These are phyloP conservation scores for Lasiurus borealis DNA, from an alignment of 2,113 vertebrate species.

Conservation along the genomic window DNA sequence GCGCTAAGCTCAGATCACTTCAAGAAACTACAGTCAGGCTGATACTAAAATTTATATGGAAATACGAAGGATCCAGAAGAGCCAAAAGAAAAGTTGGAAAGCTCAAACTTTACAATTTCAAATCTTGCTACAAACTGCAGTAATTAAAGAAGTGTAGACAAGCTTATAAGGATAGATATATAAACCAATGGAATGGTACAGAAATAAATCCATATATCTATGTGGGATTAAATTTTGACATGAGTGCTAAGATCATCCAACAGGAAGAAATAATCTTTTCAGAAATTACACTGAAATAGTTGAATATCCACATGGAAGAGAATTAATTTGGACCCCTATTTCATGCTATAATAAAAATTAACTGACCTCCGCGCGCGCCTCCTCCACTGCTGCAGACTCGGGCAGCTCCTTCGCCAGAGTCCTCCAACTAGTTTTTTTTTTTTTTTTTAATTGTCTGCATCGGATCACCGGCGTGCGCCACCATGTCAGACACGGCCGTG, in stretches of 20 bases:
- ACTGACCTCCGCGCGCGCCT: no score
- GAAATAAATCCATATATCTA: not conserved
- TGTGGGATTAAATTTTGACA: not conserved
- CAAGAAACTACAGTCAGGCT: not conserved
- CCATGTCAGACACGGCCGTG: no score
- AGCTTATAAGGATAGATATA: not conserved
- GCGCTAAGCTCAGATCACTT: not conserved
- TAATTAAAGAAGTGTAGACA: not conserved
- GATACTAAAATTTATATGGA: slow-evolving; percentile 1
- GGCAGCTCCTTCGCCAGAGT: no score
- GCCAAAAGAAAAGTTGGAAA: not conserved
- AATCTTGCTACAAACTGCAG: not conserved
- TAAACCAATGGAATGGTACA: not conserved
- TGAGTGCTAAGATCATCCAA: not conserved
- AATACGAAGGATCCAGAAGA: not conserved
- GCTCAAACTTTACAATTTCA: not conserved
- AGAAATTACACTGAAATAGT: not conserved
- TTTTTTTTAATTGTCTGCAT: no score
- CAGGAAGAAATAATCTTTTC: not conserved
- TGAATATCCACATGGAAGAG: not conserved
- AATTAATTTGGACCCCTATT: not conserved
- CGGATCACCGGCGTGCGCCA: no score
- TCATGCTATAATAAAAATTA: not conserved
- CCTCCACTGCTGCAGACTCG: no score
- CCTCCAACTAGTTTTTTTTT: no score